phyloP scores from a whole-genome alignment of 2,888 invertebrate species.

The Deladenus siricidicola region DNA sequence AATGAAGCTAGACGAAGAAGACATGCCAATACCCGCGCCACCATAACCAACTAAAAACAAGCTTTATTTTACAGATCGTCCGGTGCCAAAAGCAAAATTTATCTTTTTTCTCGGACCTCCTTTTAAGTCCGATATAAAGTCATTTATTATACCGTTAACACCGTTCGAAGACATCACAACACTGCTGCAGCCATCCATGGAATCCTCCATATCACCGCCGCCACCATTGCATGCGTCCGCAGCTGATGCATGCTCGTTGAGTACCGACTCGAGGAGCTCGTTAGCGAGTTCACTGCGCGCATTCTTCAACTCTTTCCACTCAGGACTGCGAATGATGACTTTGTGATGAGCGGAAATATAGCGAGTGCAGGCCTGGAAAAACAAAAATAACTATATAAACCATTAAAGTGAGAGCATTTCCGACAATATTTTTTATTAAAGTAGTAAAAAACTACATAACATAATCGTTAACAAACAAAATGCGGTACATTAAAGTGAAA shows the following conservation, averaged over 20 bases:
- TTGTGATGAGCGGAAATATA: constrained; percentile 38
- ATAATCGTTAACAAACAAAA: neutral
- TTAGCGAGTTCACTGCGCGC: constrained; percentile 37
- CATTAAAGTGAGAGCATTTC: no score
- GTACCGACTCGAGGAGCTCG: constrained; percentile 44
- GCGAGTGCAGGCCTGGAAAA: constrained; percentile 27
- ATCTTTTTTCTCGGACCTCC: no score
- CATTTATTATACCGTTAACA: neutral
- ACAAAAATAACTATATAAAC: no score
- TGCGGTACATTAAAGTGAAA: neutral
- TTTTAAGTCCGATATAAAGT: no score
- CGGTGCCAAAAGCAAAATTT: no score
- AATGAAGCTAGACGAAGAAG: neutral
- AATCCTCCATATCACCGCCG: constrained; percentile 1
- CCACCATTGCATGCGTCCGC: neutral
- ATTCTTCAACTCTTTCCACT: constrained; percentile 43
- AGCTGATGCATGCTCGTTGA: constrained; percentile 17
- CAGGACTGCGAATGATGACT: constrained; percentile 34
- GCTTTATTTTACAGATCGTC: no score
- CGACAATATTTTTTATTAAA: no score
- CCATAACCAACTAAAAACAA: neutral
- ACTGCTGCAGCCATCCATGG: neutral
- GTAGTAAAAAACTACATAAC: neutral
- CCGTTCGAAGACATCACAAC: neutral
- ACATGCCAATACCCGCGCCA: no score